Conservation (phyloP, 1,140 invertebrate species). For the Caenorhabditis remanei region DNA sequence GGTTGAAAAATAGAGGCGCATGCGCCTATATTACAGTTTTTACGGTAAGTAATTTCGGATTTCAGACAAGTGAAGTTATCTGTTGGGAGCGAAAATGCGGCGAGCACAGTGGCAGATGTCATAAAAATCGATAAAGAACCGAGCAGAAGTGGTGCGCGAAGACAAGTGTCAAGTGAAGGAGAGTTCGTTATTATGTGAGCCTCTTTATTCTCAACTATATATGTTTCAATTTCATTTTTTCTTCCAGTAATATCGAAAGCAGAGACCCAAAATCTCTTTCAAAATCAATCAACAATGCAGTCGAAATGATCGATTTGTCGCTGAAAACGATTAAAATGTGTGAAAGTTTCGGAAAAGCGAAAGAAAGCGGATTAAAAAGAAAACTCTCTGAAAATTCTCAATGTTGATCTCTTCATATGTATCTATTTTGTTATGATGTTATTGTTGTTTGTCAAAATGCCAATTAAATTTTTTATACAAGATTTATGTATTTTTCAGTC, state of each 20-base stretch:
- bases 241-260: conserved; percentile 20
- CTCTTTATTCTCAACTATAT: not conserved
- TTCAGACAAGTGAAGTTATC: conserved; percentile 22
- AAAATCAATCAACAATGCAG: conserved; percentile 33
- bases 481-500: no score
- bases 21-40: no score
- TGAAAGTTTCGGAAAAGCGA: not conserved
- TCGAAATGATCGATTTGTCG: conserved; percentile 35
- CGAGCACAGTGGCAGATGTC: conserved; percentile 1
- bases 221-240: not conserved
- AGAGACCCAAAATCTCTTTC: conserved; percentile 8
- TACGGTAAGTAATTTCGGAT: not conserved
- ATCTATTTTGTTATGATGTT: conserved; percentile 11
- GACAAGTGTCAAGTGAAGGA: conserved; percentile 23
- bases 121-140: conserved; percentile 57
- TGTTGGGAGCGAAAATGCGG: not conserved
- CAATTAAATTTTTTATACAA: no score
- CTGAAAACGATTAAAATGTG: conserved; percentile 4
- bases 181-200: conserved; percentile 22
- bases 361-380: conserved; percentile 19
- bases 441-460: not conserved
- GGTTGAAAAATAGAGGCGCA: no score
- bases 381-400: not conserved
- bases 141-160: conserved; percentile 40
- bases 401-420: not conserved